Conservation (phyloP, 2,797 vertebrate genomes). For the Platalea minor region DNA sequence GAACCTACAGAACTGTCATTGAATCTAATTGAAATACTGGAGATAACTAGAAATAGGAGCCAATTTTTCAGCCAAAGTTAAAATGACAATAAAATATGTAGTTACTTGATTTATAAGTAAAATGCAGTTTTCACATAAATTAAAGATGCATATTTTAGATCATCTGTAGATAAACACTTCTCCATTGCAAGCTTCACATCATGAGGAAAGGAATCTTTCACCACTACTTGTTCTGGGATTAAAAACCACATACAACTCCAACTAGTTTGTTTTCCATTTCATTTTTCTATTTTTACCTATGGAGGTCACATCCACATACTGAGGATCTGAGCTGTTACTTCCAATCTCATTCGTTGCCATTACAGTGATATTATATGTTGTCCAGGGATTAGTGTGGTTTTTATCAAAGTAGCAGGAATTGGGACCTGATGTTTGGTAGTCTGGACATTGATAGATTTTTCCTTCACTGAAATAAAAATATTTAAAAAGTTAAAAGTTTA, state of each 20-base stretch:
- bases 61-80: background rate
- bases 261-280: background rate
- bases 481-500: background rate
- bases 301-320: conserved; percentile 84
- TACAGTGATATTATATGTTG: conserved; percentile 87
- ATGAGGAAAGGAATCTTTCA: background rate
- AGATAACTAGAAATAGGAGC: background rate
- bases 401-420: conserved; percentile 94
- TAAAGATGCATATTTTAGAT: background rate
- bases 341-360: conserved; percentile 86
- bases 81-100: background rate
- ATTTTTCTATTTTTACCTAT: conserved; percentile 82
- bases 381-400: conserved; percentile 85
- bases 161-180: background rate
- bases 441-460: conserved; percentile 82
- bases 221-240: background rate
- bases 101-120: background rate
- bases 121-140: background rate
- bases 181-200: background rate
- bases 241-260: background rate
- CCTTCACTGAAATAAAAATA: conserved; percentile 69
- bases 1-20: background rate
- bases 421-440: conserved; percentile 85
- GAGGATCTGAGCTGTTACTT: conserved; percentile 80
- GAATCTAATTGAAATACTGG: background rate